Conservation (phyloP, 2,888 invertebrate species). For the Euclidia mi region DNA sequence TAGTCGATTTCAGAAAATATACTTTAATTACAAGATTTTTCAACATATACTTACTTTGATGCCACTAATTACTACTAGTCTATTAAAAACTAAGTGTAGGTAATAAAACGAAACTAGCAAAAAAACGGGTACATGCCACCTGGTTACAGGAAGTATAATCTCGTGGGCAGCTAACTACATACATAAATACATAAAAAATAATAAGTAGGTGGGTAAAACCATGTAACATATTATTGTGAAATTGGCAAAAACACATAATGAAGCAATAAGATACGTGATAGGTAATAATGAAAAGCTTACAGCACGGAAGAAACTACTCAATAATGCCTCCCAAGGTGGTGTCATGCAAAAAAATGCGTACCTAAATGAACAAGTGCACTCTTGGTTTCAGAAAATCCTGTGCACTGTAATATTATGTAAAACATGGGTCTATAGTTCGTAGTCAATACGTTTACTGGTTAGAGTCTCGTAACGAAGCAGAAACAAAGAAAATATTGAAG, state of each 20-base stretch:
- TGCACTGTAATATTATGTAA: slow-evolving; percentile 49
- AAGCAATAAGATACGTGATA: slow-evolving; percentile 5
- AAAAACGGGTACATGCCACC: slow-evolving; percentile 28
- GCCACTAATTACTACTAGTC: not conserved
- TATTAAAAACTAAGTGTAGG: slow-evolving; percentile 6
- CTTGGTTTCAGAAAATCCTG: slow-evolving; percentile 48
- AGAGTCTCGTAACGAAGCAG: slow-evolving; percentile 48
- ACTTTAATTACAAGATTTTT: not conserved
- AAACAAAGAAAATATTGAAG: slow-evolving; percentile 84
- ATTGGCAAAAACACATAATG: slow-evolving; percentile 20
- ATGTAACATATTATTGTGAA: slow-evolving; percentile 19
- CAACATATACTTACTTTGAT: not conserved
- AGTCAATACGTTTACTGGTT: slow-evolving; percentile 43
- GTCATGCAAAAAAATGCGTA: slow-evolving; percentile 84
- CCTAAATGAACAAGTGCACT: slow-evolving; percentile 57
- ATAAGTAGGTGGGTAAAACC: slow-evolving; percentile 28
- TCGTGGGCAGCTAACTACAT: slow-evolving; percentile 43
- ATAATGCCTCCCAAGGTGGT: slow-evolving; percentile 80
- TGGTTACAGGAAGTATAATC: slow-evolving; percentile 43
- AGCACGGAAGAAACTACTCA: slow-evolving; percentile 60
- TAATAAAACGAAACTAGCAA: not conserved
- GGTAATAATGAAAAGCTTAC: slow-evolving; percentile 16
- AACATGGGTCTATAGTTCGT: slow-evolving; percentile 54
- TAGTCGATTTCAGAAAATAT: not conserved
- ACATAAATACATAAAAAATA: slow-evolving; percentile 26